A percentile compares a stretch with the other conserved stretches of the same genome.
These are phyloP conservation scores for Danio jaintianensis DNA, from an alignment of 2,797 vertebrate genomes.

Conservation along the genomic window DNA sequence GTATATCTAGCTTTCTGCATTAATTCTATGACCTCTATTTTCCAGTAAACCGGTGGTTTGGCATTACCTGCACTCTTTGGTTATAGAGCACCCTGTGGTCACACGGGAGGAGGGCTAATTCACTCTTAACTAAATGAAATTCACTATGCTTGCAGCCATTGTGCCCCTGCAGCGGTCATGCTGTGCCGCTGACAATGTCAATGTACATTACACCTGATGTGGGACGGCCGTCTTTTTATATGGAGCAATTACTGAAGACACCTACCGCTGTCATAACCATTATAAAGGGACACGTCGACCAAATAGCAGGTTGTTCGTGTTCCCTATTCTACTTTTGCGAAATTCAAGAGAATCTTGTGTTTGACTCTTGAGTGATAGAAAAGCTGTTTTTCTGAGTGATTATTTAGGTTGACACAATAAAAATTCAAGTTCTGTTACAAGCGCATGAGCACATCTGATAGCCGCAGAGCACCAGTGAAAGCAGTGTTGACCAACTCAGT, in stretches of 20 bases:
- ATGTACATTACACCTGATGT: slow-evolving; percentile 47
- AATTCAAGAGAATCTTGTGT: background rate
- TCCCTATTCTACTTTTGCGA: slow-evolving; percentile 15
- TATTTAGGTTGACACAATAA: background rate
- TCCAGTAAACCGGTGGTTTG: background rate
- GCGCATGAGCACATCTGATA: background rate
- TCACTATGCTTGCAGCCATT: slow-evolving; percentile 14
- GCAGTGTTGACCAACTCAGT: slow-evolving; percentile 44
- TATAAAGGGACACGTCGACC: slow-evolving; percentile 49
- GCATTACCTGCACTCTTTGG: slow-evolving; percentile 40
- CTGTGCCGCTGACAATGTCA: slow-evolving; percentile 56
- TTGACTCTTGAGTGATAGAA: background rate
- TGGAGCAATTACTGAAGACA: slow-evolving; percentile 50
- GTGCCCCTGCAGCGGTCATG: slow-evolving; percentile 49
- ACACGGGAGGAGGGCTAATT: slow-evolving; percentile 30
- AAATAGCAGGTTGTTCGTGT: background rate
- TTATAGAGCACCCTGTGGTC: slow-evolving; percentile 18
- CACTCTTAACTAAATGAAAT: slow-evolving; percentile 41
- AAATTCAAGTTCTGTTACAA: background rate
- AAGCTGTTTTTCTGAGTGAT: background rate
- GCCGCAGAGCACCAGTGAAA: slow-evolving; percentile 10
- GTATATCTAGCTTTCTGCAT: background rate
- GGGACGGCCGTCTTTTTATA: slow-evolving; percentile 51
- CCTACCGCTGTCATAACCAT: slow-evolving; percentile 39
- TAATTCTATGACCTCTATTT: slow-evolving; percentile 39